Conservation (phyloP, 1,140 invertebrate species). For the Apis mellifera region Amel_HAv3.1 CM009941.2:16322501-16323000, state of each 20-base stretch:
- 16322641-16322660: not conserved
- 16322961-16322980: not conserved
- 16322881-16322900: constrained; percentile 44
- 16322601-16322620: not conserved
- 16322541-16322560: not conserved
- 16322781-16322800: constrained; percentile 64
- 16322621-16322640: not conserved
- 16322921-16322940: constrained; percentile 34
- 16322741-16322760: constrained; percentile 52
- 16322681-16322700: not conserved
- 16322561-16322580: not conserved
- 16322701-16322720: not conserved
- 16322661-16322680: not conserved
- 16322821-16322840: constrained; percentile 61
- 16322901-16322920: constrained; percentile 62
- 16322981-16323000: constrained; percentile 13
- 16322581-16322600: not conserved
- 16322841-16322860: constrained; percentile 62
- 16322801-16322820: constrained; percentile 58
- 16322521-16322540: not conserved
- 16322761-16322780: constrained; percentile 67
- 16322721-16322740: not conserved
- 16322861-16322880: constrained; percentile 36
- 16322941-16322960: too few species aligned
- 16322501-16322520: not conserved